Evolutionary conservation across 2,113 vertebrate species (phyloP), one percentile per base, ranked within the genome.

Genomic region (Montifringilla adamsi): DNA sequence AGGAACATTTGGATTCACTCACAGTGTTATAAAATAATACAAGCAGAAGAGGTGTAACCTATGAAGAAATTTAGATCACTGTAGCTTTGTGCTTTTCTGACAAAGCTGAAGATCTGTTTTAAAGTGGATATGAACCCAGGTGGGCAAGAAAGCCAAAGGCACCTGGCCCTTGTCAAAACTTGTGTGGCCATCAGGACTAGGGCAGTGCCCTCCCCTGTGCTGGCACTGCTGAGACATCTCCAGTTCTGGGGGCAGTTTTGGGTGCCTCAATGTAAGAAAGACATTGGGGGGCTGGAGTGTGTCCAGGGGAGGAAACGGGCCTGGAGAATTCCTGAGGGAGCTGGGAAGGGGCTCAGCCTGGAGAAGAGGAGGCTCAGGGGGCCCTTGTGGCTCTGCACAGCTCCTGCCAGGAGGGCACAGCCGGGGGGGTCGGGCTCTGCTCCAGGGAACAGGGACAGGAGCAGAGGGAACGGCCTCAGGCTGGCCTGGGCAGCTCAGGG

Each of bases 391-490:
- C 62, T 67, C 50, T 67, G 20, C 39, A 44, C 31, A 80, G 0
- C 28, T 33, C n/a, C 53, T 70, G 55, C 0, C 55, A 60, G 80
- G 66, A 70, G 46, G 35, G 30, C 5, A 11, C 35, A 69, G 28
- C 11, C 2, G 3, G 30, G 22, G 22, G 22, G 37, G 2, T 37
- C 2, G 3, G 63, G 78, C 2, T 81, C 13, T 55, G 8, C 2
- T 56, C 9, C 28, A 41, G 53, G 43, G 15, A 28, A 35, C 67
- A 52, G 56, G 56, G 67, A 35, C 46, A 35, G 66, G 67, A 62
- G 3, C 5, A 72, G 67, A 84, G 67, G 80, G 37, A 53, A 26
- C 1, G 3, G 31, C 56, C 37, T 21, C 37, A 31, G 6, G 41
- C 63, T 31, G 41, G 13, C 21, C 50, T n/a, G 43, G 52, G 63